These are phyloP conservation scores for Zele albiditarsus DNA, from an alignment of 2,888 invertebrate species.

Conservation along the genomic window DNA sequence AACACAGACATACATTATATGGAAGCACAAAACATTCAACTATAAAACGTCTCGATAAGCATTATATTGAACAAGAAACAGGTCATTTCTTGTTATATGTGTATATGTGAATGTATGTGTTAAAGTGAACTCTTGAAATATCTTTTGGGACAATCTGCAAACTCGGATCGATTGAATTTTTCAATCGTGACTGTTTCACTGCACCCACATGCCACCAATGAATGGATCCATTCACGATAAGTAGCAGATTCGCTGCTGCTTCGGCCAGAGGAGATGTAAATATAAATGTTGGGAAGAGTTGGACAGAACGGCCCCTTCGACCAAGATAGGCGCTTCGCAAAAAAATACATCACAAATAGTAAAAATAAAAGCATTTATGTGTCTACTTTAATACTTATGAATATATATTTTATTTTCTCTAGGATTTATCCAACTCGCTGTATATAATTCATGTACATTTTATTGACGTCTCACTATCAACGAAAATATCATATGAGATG, in stretches of 20 bases:
- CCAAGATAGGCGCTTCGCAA: too few relatives aligned
- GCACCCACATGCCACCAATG: slow-evolving; percentile 11
- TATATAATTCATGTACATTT: too few relatives aligned
- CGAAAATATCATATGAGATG: too few relatives aligned
- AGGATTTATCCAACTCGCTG: too few relatives aligned
- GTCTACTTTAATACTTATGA: too few relatives aligned
- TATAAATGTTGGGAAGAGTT: background rate
- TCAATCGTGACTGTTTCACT: slow-evolving; percentile 9
- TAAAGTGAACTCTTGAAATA: background rate
- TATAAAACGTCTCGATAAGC: background rate
- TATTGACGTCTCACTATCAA: too few relatives aligned
- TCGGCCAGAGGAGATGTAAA: background rate
- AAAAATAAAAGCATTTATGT: too few relatives aligned
- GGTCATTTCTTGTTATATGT: background rate
- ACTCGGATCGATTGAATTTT: slow-evolving; percentile 5
- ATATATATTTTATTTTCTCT: too few relatives aligned
- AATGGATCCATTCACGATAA: slow-evolving; percentile 26
- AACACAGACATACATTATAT: slow-evolving; percentile 18
- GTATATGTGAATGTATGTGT: background rate
- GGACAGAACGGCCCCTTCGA: too few relatives aligned
- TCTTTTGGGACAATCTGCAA: slow-evolving; percentile 8
- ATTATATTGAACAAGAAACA: slow-evolving; percentile 7
- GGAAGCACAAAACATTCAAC: background rate
- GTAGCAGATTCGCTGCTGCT: background rate
- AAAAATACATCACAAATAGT: too few relatives aligned